A percentile compares a stretch with the other conserved stretches of the same genome.
phyloP scores from a whole-genome alignment of 2,113 vertebrate genomes.

The Ailurus styani region DNA sequence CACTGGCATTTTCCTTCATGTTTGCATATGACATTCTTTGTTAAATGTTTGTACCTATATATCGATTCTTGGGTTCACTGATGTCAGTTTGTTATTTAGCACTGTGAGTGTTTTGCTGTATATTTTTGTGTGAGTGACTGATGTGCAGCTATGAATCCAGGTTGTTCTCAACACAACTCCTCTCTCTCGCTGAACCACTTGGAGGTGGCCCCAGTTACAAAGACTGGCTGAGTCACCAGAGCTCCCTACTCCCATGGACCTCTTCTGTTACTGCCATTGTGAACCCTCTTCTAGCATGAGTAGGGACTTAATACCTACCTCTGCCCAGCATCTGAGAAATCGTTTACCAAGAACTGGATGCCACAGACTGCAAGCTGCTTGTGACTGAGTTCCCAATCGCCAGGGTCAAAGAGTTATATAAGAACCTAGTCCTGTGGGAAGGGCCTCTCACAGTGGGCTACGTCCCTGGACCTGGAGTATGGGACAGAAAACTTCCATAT shows the following conservation, averaged over 20 bases:
- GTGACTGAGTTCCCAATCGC: background rate
- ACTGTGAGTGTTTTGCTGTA: background rate
- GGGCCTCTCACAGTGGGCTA: background rate
- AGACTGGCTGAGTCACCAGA: background rate
- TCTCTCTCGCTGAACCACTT: background rate
- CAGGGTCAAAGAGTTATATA: background rate
- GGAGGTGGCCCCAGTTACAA: background rate
- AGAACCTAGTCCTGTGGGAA: background rate
- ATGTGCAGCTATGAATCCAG: background rate
- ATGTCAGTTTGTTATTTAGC: background rate
- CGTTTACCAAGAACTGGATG: background rate
- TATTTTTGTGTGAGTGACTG: background rate
- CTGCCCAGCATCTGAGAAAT: background rate
- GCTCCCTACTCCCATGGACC: background rate
- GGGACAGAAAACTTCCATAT: background rate
- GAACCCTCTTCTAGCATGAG: background rate
- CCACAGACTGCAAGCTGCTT: background rate
- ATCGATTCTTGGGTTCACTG: background rate
- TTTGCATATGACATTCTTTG: background rate
- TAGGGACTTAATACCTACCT: constrained; percentile 33
- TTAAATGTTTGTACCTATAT: background rate
- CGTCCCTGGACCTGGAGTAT: background rate
- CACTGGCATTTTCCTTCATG: background rate
- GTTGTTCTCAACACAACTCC: background rate
- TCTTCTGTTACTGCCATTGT: background rate